Conservation (phyloP, 2,888 invertebrate genomes). For the Fragum whitleyi region DNA sequence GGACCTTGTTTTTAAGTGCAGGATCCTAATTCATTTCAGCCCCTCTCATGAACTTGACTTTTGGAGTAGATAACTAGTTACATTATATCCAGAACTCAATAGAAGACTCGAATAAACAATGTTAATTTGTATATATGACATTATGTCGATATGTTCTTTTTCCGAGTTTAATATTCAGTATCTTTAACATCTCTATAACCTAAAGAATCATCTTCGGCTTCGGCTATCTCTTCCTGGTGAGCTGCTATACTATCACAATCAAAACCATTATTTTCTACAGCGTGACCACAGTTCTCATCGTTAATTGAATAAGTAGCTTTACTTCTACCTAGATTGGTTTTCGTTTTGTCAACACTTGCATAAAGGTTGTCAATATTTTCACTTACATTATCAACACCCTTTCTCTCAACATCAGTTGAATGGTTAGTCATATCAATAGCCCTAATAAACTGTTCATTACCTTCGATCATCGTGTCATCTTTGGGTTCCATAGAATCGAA, state of each 20-base stretch:
- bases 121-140: too few species aligned
- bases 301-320: background rate
- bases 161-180: background rate
- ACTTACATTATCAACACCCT: background rate
- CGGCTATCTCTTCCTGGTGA: background rate
- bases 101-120: too few species aligned
- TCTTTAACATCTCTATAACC: slow-evolving; percentile 1
- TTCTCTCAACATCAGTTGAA: too few species aligned
- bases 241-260: background rate
- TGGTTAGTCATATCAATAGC: too few species aligned
- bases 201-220: background rate
- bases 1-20: too few species aligned
- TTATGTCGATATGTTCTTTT: too few species aligned
- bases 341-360: slow-evolving; percentile 6
- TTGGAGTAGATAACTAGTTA: too few species aligned
- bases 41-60: too few species aligned
- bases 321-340: background rate
- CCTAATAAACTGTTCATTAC: background rate
- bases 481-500: slow-evolving; percentile 9
- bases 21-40: too few species aligned
- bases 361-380: background rate
- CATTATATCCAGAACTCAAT: too few species aligned
- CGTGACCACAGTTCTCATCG: background rate
- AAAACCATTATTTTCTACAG: background rate
- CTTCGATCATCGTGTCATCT: background rate